Conservation (phyloP, 2,113 vertebrate species). For the Myiopsitta monachus region DNA sequence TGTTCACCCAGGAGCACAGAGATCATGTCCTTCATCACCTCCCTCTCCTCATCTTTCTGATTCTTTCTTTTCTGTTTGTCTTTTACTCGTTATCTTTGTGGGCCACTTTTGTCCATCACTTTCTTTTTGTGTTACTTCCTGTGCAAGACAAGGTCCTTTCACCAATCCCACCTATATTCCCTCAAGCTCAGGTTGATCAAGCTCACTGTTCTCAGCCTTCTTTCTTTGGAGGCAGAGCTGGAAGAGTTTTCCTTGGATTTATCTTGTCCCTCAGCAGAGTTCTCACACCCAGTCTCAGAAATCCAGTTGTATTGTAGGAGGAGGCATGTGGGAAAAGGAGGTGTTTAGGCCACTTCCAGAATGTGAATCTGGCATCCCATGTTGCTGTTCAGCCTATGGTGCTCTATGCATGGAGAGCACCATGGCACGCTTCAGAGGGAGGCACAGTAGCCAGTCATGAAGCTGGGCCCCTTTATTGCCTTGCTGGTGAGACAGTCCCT, state of each 20-base stretch:
- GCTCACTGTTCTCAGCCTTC: neutral
- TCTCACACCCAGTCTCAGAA: neutral
- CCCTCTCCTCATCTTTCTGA: neutral
- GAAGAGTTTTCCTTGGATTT: neutral
- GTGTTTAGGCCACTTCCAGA: neutral
- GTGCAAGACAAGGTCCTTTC: neutral
- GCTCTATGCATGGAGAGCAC: neutral
- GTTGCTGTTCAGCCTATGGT: neutral
- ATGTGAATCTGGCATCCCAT: neutral
- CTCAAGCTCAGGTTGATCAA: neutral
- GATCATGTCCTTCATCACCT: neutral
- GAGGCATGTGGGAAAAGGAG: neutral
- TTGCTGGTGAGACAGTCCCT: neutral
- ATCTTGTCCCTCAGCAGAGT: neutral
- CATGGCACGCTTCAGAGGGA: neutral
- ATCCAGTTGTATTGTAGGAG: neutral
- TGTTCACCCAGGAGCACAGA: neutral
- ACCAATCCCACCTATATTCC: neutral
- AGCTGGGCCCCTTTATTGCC: neutral
- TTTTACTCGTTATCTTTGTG: neutral
- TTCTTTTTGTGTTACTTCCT: neutral
- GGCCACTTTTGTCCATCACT: neutral
- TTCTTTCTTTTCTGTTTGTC: neutral
- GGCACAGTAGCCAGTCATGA: neutral
- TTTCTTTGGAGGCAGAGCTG: neutral